Evolutionary conservation across 2,113 vertebrate genomes (phyloP).

Genomic region (Phaethornis superciliosus): DNA sequence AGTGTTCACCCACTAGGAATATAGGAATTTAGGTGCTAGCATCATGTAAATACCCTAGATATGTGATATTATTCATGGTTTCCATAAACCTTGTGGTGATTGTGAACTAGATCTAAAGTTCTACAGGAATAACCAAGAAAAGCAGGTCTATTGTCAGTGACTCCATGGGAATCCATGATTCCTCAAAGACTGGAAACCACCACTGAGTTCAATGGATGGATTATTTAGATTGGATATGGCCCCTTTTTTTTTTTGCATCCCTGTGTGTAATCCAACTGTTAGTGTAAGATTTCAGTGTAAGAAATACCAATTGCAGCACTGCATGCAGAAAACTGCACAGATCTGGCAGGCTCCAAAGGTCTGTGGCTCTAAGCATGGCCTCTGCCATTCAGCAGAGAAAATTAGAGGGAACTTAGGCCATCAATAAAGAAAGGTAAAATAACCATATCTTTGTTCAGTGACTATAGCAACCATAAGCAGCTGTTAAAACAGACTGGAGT

Average conservation of each 20-base stretch:
- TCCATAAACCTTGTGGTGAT: not conserved
- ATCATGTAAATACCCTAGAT: not conserved
- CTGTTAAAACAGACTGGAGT: slow-evolving; percentile 53
- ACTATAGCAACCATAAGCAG: slow-evolving; percentile 35
- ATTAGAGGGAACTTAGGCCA: slow-evolving; percentile 1
- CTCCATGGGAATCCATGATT: not conserved
- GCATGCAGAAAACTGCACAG: not conserved
- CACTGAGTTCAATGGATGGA: not conserved
- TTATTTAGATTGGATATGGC: slow-evolving; percentile 18
- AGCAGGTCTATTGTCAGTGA: not conserved
- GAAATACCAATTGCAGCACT: not conserved
- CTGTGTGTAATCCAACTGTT: not conserved
- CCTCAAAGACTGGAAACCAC: slow-evolving; percentile 5
- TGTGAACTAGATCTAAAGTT: not conserved
- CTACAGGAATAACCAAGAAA: slow-evolving; percentile 8
- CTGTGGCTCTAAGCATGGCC: not conserved
- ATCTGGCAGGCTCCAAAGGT: not conserved
- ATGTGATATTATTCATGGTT: not conserved
- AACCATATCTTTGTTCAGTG: slow-evolving; percentile 43
- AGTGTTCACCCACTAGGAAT: not conserved
- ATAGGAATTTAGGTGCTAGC: not conserved
- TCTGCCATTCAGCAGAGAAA: slow-evolving; percentile 20
- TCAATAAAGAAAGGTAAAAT: slow-evolving; percentile 53
- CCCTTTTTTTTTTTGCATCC: not conserved
- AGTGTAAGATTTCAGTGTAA: not conserved